Conservation (phyloP, 2,113 vertebrate genomes). For the Thryonomys swinderianus region DNA sequence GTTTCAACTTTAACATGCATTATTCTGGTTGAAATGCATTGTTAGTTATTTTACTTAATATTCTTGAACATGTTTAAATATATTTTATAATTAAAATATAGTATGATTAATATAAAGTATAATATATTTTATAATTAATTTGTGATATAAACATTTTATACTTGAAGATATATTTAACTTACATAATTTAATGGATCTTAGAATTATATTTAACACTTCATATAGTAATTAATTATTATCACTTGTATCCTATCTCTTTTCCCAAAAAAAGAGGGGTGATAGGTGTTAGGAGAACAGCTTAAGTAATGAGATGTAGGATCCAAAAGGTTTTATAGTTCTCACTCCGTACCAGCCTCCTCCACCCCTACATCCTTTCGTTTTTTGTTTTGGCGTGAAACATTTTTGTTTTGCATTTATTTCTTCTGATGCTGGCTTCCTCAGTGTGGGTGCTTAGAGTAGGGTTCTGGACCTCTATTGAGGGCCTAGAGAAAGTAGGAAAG, state of each 20-base stretch:
- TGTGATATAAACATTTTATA: background rate
- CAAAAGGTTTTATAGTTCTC: background rate
- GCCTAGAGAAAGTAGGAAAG: background rate
- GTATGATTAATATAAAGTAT: background rate
- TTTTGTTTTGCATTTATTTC: conserved; percentile 56
- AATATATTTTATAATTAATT: background rate
- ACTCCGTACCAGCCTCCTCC: background rate
- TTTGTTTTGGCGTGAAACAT: conserved; percentile 48
- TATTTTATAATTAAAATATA: background rate
- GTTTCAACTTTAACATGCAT: background rate
- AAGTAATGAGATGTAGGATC: background rate
- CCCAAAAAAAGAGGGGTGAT: background rate
- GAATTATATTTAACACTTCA: background rate
- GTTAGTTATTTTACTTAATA: conserved; percentile 39
- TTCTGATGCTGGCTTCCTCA: background rate
- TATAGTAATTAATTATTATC: background rate
- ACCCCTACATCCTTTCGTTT: background rate
- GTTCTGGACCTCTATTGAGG: background rate
- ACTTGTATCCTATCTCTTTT: background rate
- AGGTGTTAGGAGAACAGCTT: background rate
- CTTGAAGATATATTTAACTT: background rate
- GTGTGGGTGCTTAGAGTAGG: background rate
- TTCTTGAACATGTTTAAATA: background rate
- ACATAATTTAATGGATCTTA: background rate
- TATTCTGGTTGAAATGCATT: background rate